Conservation (phyloP, 2,113 vertebrate species). For the Cyprinus carpio region DNA sequence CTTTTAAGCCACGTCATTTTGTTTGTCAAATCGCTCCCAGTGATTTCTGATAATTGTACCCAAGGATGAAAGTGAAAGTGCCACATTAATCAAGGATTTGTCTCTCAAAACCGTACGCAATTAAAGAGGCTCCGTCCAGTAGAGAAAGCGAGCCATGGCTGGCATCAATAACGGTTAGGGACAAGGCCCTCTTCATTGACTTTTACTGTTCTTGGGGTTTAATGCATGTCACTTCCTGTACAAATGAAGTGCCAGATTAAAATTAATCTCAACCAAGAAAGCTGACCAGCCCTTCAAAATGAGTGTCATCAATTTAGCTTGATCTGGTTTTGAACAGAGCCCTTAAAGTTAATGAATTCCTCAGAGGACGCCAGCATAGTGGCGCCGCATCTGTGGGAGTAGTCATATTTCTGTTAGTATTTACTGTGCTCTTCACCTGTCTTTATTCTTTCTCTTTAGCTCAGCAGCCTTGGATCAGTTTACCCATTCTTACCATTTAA, state of each 20-base stretch:
- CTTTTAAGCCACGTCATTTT: slow-evolving; percentile 63
- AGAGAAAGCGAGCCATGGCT: slow-evolving; percentile 45
- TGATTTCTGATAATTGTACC: slow-evolving; percentile 73
- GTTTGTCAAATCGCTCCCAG: slow-evolving; percentile 65
- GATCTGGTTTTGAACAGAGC: slow-evolving; percentile 63
- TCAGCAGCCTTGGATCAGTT: slow-evolving; percentile 63
- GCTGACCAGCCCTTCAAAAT: slow-evolving; percentile 41
- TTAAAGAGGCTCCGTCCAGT: slow-evolving; percentile 60
- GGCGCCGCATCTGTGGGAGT: slow-evolving; percentile 60
- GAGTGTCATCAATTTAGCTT: slow-evolving; percentile 59
- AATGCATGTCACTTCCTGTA: slow-evolving; percentile 70
- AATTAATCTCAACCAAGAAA: slow-evolving; percentile 59
- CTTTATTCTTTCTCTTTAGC: slow-evolving; percentile 54
- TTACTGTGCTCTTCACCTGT: slow-evolving; percentile 57
- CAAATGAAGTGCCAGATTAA: slow-evolving; percentile 57
- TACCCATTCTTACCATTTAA: slow-evolving; percentile 60
- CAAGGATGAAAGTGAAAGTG: slow-evolving; percentile 56
- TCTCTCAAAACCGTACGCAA: slow-evolving; percentile 58
- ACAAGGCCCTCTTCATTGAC: slow-evolving; percentile 64
- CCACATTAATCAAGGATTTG: slow-evolving; percentile 74
- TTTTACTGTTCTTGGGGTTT: slow-evolving; percentile 63
- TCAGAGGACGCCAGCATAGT: slow-evolving; percentile 53
- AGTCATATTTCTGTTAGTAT: slow-evolving; percentile 63
- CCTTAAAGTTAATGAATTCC: slow-evolving; percentile 63
- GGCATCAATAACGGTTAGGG: slow-evolving; percentile 72